phyloP scores from a whole-genome alignment of 1,140 invertebrate genomes.

The Psilanteris sp. region DNA sequence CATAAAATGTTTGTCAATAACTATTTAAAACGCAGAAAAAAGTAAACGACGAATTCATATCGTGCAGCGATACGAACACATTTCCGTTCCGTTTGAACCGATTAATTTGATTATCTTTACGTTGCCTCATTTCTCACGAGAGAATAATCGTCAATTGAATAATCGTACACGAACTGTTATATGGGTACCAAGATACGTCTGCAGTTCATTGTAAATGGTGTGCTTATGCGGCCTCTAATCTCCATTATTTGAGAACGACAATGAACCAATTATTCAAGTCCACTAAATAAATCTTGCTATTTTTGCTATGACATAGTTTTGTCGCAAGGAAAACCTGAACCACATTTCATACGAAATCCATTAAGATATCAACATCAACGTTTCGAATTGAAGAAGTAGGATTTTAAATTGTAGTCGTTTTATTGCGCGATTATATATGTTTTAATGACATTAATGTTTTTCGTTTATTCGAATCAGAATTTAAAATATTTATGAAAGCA shows the following conservation, averaged over 20 bases:
- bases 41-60: background rate
- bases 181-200: slow-evolving; percentile 48
- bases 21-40: background rate
- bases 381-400: no score
- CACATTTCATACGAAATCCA: slow-evolving; percentile 6
- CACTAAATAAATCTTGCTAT: slow-evolving; percentile 38
- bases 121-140: slow-evolving; percentile 43
- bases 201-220: slow-evolving; percentile 44
- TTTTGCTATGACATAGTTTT: slow-evolving; percentile 41
- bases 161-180: slow-evolving; percentile 52
- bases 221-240: slow-evolving; percentile 48
- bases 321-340: slow-evolving; percentile 33
- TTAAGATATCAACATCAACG: no score
- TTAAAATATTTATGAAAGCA: no score
- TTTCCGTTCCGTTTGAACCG: slow-evolving; percentile 10
- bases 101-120: slow-evolving; percentile 42
- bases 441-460: no score
- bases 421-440: no score
- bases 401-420: no score
- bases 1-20: background rate
- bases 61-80: slow-evolving; percentile 9
- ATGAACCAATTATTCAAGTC: slow-evolving; percentile 45
- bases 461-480: no score
- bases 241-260: slow-evolving; percentile 50
- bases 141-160: slow-evolving; percentile 57